Evolutionary conservation across 2,888 invertebrate species (phyloP).

Genomic region (Eremobia ochroleuca): DNA sequence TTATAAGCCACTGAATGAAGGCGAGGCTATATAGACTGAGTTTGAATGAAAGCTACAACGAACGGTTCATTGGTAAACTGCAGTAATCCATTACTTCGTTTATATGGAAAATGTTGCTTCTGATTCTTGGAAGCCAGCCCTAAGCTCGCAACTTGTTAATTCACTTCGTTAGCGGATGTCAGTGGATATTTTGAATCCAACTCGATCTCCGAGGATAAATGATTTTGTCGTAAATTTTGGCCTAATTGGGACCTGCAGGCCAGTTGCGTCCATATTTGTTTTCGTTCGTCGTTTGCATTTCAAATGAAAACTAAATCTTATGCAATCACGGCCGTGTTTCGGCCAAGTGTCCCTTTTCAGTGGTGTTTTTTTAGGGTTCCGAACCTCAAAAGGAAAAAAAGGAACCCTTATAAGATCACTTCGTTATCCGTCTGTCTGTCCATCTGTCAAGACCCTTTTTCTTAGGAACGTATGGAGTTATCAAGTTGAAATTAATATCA

Average conservation of each 20-base stretch:
- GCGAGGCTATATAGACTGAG: background rate
- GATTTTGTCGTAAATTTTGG: constrained; percentile 27
- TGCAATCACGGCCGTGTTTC: constrained; percentile 35
- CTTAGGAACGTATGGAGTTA: too few species aligned
- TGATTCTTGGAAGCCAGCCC: background rate
- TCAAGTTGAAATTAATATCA: too few species aligned
- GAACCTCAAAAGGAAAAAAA: too few species aligned
- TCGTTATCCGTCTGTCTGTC: too few species aligned
- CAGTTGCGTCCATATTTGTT: constrained; percentile 31
- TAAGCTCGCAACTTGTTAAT: constrained; percentile 2
- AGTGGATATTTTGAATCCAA: constrained; percentile 22
- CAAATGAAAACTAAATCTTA: constrained; percentile 40
- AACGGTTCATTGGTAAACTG: background rate
- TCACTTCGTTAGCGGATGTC: constrained; percentile 22
- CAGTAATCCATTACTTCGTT: background rate
- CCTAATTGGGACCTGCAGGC: constrained; percentile 36
- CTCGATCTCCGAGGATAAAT: constrained; percentile 22
- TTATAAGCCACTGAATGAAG: background rate
- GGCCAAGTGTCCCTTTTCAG: background rate
- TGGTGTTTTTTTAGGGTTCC: background rate
- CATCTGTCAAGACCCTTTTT: too few species aligned
- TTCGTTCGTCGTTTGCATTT: constrained; percentile 26
- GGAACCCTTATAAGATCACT: too few species aligned
- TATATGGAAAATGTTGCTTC: constrained; percentile 1
- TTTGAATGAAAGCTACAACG: background rate